Conservation (phyloP, 2,888 invertebrate genomes). For the Drosophila stalkeri region DNA sequence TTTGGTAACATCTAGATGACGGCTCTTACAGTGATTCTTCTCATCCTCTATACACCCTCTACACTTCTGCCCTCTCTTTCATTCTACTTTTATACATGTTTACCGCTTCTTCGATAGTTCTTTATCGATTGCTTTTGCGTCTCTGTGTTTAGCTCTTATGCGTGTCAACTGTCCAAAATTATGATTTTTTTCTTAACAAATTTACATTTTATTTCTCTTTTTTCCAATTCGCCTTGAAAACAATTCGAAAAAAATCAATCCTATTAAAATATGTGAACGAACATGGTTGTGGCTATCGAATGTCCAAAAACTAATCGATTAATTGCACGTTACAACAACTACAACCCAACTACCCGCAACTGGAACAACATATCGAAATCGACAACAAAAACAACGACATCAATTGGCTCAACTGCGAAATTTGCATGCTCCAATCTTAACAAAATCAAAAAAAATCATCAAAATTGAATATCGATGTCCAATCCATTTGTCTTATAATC, state of each 20-base stretch:
- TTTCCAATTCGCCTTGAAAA: slow-evolving; percentile 40
- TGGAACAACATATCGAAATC: slow-evolving; percentile 23
- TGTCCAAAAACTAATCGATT: slow-evolving; percentile 72
- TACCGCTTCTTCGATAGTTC: slow-evolving; percentile 13
- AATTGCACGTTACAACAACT: slow-evolving; percentile 68
- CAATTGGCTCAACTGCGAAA: slow-evolving; percentile 61
- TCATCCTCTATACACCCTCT: background rate
- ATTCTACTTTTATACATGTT: slow-evolving; percentile 14
- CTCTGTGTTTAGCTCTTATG: slow-evolving; percentile 37
- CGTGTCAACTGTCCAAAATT: slow-evolving; percentile 37
- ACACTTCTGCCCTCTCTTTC: background rate
- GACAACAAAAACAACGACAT: slow-evolving; percentile 41
- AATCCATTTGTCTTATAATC: slow-evolving; percentile 6
- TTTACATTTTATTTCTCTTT: slow-evolving; percentile 70
- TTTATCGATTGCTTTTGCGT: slow-evolving; percentile 39
- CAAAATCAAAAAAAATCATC: slow-evolving; percentile 4
- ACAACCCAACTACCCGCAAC: slow-evolving; percentile 37
- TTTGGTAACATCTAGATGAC: slow-evolving; percentile 39
- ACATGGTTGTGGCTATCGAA: slow-evolving; percentile 79
- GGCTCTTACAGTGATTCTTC: slow-evolving; percentile 10
- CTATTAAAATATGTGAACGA: slow-evolving; percentile 30
- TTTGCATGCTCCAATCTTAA: slow-evolving; percentile 48
- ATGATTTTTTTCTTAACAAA: slow-evolving; percentile 64
- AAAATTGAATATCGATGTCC: slow-evolving; percentile 5
- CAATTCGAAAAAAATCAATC: slow-evolving; percentile 28